These are phyloP conservation scores for Orchestes rusci DNA, from an alignment of 2,888 invertebrate species.

Conservation along the genomic window DNA sequence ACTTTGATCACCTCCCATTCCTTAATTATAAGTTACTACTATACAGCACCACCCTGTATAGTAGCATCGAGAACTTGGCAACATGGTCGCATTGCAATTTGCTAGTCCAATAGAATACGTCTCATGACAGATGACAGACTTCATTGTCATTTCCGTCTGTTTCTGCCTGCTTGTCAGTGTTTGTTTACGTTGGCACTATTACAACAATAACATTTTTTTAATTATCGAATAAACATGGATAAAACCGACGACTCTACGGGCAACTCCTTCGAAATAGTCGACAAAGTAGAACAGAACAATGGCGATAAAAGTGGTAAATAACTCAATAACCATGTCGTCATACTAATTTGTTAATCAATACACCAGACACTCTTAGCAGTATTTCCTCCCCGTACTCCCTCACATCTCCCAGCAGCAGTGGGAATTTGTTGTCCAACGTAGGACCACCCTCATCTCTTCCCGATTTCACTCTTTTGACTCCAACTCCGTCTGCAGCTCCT, in stretches of 20 bases:
- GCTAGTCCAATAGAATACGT: too few species aligned
- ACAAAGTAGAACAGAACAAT: constrained; percentile 33
- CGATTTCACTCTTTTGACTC: constrained; percentile 52
- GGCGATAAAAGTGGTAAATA: constrained; percentile 33
- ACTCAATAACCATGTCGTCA: neutral
- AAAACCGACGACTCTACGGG: constrained; percentile 45
- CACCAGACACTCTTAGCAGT: constrained; percentile 26
- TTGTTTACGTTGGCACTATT: too few species aligned
- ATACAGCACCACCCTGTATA: too few species aligned
- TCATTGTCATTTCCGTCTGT: too few species aligned
- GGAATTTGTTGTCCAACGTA: constrained; percentile 60
- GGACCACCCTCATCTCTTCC: constrained; percentile 62
- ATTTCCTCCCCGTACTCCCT: constrained; percentile 26
- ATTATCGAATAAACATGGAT: constrained; percentile 29
- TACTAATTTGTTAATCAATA: neutral
- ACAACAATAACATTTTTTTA: too few species aligned
- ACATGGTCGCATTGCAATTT: too few species aligned
- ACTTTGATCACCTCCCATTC: too few species aligned
- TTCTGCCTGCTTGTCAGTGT: too few species aligned
- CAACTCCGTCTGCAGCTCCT: constrained; percentile 15
- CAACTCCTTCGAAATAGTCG: constrained; percentile 45
- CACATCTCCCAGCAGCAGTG: constrained; percentile 35
- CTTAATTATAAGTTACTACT: too few species aligned
- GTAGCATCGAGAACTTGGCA: too few species aligned
- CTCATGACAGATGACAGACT: too few species aligned